These are phyloP conservation scores for Parotocinclus haroldoi DNA, from an alignment of 2,797 vertebrate species.

Conservation along the genomic window DNA sequence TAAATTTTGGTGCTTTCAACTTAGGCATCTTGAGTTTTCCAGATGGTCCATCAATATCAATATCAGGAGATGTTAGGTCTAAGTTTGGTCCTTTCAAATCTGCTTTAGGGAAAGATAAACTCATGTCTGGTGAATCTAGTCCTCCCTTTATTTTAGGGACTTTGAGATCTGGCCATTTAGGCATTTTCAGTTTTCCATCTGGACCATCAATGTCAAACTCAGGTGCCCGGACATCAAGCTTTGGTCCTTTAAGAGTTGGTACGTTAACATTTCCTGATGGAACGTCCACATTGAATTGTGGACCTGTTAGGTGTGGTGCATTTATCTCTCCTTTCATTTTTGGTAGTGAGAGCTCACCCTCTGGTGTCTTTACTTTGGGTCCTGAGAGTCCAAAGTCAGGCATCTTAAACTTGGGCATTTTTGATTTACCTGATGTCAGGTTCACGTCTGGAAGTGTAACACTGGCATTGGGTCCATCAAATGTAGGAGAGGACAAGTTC, in stretches of 20 bases:
- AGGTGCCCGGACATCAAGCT: conserved; percentile 11
- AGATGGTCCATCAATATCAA: conserved; percentile 45
- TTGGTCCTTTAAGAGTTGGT: conserved; percentile 16
- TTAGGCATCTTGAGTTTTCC: conserved; percentile 39
- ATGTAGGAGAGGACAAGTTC: conserved; percentile 20
- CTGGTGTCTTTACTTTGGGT: conserved; percentile 37
- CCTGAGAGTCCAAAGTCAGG: conserved; percentile 48
- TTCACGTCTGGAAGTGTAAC: conserved; percentile 44
- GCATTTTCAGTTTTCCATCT: conserved; percentile 31
- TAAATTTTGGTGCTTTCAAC: conserved; percentile 52
- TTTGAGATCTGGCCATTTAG: conserved; percentile 47
- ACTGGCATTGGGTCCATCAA: conserved; percentile 33
- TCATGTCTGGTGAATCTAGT: conserved; percentile 45
- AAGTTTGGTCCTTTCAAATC: conserved; percentile 13
- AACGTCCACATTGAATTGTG: conserved; percentile 13
- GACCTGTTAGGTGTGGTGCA: conserved; percentile 15
- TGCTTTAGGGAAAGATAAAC: conserved; percentile 14
- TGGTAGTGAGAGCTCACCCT: conserved; percentile 23
- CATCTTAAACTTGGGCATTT: conserved; percentile 44
- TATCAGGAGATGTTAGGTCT: conserved; percentile 36
- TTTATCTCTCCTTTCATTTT: conserved; percentile 36
- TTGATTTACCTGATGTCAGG: conserved; percentile 47
- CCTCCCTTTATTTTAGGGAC: conserved; percentile 51
- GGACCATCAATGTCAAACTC: not conserved
- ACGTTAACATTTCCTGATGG: conserved; percentile 25